These are phyloP conservation scores for Coccyzus lansbergi DNA, from an alignment of 2,797 vertebrate species.

Conservation along the genomic window DNA sequence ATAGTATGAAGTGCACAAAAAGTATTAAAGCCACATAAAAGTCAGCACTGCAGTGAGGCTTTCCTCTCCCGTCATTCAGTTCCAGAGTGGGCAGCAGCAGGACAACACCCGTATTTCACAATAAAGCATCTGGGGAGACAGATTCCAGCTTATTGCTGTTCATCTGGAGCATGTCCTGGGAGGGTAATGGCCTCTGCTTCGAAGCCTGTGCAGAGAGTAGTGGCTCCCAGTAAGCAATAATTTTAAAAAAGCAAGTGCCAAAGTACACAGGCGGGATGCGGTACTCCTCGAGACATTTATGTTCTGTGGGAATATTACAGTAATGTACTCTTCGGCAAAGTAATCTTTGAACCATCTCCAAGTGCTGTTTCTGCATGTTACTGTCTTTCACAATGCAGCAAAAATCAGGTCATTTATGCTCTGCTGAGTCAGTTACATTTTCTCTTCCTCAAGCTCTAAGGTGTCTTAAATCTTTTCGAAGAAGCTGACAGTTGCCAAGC, in stretches of 20 bases:
- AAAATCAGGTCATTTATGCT: conserved; percentile 39
- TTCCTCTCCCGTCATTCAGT: not conserved
- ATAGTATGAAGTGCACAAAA: not conserved
- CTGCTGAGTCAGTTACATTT: conserved; percentile 60
- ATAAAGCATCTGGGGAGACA: not conserved
- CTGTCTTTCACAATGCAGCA: conserved; percentile 54
- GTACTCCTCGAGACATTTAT: not conserved
- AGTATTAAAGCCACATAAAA: not conserved
- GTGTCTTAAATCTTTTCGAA: not conserved
- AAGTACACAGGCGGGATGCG: conserved; percentile 20
- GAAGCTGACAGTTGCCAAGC: not conserved
- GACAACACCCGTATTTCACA: conserved; percentile 7
- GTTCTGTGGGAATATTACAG: conserved; percentile 58
- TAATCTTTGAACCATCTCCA: conserved; percentile 54
- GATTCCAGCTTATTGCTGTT: not conserved
- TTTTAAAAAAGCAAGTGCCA: conserved; percentile 24
- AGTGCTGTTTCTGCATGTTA: conserved; percentile 54
- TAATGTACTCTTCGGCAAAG: not conserved
- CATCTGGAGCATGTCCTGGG: not conserved
- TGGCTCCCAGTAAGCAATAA: not conserved
- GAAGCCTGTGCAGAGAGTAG: not conserved
- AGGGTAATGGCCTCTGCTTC: conserved; percentile 14
- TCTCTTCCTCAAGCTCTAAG: conserved; percentile 14
- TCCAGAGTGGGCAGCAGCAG: not conserved
- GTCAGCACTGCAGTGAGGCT: not conserved